phyloP scores from a whole-genome alignment of 1,140 invertebrate species.

The Leguminivora glycinivorella region DNA sequence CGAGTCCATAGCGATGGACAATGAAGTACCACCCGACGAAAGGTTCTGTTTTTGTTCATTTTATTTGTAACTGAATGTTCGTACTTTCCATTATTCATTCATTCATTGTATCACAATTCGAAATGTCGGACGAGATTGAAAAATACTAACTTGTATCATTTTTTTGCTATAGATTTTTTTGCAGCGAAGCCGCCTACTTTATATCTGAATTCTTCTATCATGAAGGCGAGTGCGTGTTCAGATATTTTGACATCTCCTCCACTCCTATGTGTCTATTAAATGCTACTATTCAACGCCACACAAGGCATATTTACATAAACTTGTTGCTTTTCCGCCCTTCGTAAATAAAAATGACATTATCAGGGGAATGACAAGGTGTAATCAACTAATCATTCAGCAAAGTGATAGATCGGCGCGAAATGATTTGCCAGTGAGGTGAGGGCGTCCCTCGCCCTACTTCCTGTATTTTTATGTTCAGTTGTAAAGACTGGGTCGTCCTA shows the following conservation, averaged over 20 bases:
- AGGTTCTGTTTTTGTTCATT: constrained; percentile 43
- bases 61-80: background rate
- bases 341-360: constrained; percentile 42
- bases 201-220: too few relatives aligned
- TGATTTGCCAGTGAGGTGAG: constrained; percentile 30
- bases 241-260: too few relatives aligned
- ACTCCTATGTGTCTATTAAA: too few relatives aligned
- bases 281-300: constrained; percentile 29
- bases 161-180: background rate
- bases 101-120: background rate
- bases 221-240: too few relatives aligned
- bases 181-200: too few relatives aligned
- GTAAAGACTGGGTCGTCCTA: constrained; percentile 63
- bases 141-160: constrained; percentile 1
- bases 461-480: constrained; percentile 59
- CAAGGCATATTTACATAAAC: constrained; percentile 34
- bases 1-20: constrained; percentile 45
- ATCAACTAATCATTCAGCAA: constrained; percentile 41
- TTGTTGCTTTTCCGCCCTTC: constrained; percentile 33
- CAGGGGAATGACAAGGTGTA: constrained; percentile 34
- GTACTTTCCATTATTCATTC: background rate
- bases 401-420: constrained; percentile 41
- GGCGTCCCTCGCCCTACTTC: constrained; percentile 60
- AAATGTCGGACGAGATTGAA: background rate
- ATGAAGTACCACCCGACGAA: constrained; percentile 40